Evolutionary conservation across 2,888 invertebrate species (phyloP).

Genomic region (Phytoseiulus persimilis): DNA sequence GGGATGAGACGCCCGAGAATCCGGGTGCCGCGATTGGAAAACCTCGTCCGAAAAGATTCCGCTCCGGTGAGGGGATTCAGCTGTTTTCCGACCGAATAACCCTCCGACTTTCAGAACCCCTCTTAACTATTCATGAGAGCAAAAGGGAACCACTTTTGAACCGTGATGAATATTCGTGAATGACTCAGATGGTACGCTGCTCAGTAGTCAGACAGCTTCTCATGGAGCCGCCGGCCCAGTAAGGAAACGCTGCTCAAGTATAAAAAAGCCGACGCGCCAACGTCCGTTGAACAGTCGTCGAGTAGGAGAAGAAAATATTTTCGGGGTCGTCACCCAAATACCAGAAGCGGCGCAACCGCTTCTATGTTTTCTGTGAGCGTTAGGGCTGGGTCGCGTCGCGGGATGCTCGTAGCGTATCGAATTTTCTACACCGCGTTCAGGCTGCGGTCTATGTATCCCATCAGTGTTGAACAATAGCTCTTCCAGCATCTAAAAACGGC

Average conservation of each 20-base stretch:
- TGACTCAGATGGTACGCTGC: background rate
- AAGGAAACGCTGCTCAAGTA: background rate
- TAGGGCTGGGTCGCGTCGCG: background rate
- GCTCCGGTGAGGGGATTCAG: no score
- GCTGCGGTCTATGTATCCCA: background rate
- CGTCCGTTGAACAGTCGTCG: background rate
- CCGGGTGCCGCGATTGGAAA: no score
- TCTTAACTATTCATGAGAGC: no score
- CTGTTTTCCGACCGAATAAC: no score
- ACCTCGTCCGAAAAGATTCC: no score
- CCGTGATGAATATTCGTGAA: no score
- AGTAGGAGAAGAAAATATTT: background rate
- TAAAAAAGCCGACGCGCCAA: background rate
- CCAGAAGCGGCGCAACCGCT: background rate
- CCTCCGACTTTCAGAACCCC: no score
- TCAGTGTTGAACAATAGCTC: background rate
- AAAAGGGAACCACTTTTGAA: no score
- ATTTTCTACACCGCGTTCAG: background rate
- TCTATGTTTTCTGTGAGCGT: background rate
- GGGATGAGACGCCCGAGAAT: no score
- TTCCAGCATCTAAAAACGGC: no score
- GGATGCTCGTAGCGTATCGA: background rate
- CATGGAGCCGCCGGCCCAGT: background rate
- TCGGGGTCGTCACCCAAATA: slow-evolving; percentile 5
- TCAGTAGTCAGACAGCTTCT: background rate